These are phyloP conservation scores for Acanthisitta chloris DNA, from an alignment of 2,113 vertebrate genomes.

Conservation along the genomic window DNA sequence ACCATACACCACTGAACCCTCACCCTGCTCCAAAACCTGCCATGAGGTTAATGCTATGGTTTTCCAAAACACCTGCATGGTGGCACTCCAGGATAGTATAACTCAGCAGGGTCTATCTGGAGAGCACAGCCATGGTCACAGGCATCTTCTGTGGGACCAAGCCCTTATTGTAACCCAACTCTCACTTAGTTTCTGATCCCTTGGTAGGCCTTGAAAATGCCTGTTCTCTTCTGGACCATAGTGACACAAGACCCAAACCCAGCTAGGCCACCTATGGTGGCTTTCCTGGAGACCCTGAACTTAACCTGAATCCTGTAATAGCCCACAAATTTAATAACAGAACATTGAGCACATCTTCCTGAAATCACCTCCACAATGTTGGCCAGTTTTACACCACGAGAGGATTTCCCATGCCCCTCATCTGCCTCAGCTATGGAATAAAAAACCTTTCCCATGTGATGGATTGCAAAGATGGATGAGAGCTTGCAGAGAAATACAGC, in stretches of 20 bases:
- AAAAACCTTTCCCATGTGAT: not conserved
- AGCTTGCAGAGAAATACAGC: not conserved
- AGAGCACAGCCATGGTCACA: not conserved
- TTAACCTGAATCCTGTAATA: not conserved
- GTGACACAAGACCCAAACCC: not conserved
- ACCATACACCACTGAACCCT: not conserved
- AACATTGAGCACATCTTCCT: not conserved
- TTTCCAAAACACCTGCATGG: not conserved
- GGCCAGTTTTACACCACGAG: not conserved
- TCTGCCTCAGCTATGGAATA: not conserved
- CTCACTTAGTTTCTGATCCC: not conserved
- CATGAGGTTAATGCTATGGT: not conserved
- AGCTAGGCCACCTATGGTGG: not conserved
- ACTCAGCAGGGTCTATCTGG: not conserved
- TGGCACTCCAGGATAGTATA: not conserved
- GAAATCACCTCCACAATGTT: not conserved
- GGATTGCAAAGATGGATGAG: not conserved
- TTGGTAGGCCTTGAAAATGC: not conserved
- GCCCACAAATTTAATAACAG: not conserved
- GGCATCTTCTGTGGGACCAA: not conserved
- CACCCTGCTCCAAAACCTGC: not conserved
- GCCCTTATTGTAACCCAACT: not conserved
- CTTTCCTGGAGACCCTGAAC: not conserved
- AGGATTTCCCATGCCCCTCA: not conserved
- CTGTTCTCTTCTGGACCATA: not conserved